Evolutionary conservation across 2,113 vertebrate genomes (phyloP).

Genomic region (Carollia perspicillata): DNA sequence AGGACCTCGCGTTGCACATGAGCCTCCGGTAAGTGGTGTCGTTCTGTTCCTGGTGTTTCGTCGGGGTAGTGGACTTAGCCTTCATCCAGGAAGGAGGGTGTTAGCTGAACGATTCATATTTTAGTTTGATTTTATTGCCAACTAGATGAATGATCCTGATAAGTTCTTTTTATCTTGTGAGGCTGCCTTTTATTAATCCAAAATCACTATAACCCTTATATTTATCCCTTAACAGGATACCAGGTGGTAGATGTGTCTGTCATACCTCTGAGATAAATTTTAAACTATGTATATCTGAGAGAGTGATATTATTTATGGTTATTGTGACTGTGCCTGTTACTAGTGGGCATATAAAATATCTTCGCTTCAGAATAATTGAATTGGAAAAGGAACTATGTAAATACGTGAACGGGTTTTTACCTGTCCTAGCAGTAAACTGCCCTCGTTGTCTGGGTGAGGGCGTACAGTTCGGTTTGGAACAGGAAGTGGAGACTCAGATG

Average conservation of each 20-base stretch:
- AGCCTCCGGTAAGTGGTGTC: constrained; percentile 87
- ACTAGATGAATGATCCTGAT: neutral
- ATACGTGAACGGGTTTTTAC: constrained; percentile 1
- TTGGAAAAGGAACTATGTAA: neutral
- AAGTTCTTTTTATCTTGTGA: neutral
- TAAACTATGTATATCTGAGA: neutral
- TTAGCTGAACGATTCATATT: neutral
- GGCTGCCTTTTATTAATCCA: neutral
- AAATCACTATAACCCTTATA: neutral
- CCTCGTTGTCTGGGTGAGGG: neutral
- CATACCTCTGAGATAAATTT: neutral
- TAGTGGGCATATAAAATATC: neutral
- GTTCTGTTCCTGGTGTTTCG: neutral
- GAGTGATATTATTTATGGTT: neutral
- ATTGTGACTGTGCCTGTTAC: neutral
- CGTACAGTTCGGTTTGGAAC: neutral
- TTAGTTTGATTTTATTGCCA: neutral
- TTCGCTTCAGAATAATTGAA: neutral
- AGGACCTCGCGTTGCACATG: constrained; percentile 95
- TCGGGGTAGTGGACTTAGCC: neutral
- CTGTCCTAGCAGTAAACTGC: neutral
- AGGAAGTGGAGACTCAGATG: neutral
- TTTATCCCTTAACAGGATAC: neutral
- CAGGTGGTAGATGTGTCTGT: neutral
- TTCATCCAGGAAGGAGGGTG: neutral